A percentile compares a stretch with the other conserved stretches of the same genome.
Conservation (phyloP, 2,797 vertebrate species). For the Pangasius macronema region DNA sequence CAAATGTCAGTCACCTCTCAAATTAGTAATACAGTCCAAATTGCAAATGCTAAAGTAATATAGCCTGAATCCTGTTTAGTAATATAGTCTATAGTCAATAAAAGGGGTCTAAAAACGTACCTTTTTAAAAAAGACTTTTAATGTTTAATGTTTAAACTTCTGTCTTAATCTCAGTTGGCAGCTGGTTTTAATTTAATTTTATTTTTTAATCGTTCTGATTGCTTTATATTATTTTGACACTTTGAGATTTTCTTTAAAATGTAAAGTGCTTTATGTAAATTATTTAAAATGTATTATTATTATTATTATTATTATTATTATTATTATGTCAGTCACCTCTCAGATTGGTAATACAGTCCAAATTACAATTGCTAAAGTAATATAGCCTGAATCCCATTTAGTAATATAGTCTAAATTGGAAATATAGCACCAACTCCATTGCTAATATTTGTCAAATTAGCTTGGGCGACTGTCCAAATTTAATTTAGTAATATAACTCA, state of each 20-base stretch:
- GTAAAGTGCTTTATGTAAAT: too few relatives aligned
- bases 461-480: not conserved
- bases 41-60: not conserved
- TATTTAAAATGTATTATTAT: too few relatives aligned
- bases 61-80: not conserved
- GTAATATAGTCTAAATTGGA: not conserved
- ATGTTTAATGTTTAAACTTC: too few relatives aligned
- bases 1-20: not conserved
- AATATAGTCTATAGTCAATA: not conserved
- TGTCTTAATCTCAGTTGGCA: too few relatives aligned
- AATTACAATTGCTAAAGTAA: not conserved
- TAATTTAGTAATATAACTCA: not conserved
- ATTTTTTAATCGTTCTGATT: too few relatives aligned
- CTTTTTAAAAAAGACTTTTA: too few relatives aligned
- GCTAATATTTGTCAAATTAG: not conserved
- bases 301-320: too few relatives aligned
- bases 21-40: not conserved
- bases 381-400: not conserved
- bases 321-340: not conserved
- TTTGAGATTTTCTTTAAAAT: too few relatives aligned
- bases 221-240: too few relatives aligned
- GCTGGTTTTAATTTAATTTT: too few relatives aligned
- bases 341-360: not conserved
- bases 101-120: too few relatives aligned
- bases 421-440: not conserved